These are phyloP conservation scores for Mastacembelus armatus DNA, from an alignment of 2,797 vertebrate genomes.

Conservation along the genomic window DNA sequence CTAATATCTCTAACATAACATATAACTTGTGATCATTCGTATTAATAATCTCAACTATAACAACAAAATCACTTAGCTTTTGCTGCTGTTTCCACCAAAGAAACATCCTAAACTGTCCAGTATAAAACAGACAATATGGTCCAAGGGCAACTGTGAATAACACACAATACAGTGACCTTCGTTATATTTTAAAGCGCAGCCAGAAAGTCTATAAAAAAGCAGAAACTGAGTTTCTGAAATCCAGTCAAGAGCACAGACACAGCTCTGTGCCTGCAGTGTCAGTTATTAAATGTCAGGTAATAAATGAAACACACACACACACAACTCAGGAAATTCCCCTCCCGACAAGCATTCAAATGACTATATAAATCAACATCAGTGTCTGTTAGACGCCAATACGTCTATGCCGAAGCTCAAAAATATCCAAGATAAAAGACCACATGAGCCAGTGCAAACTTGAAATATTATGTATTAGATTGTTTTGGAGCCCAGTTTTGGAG, in stretches of 20 bases:
- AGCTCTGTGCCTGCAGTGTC: constrained; percentile 35
- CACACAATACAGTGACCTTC: constrained; percentile 18
- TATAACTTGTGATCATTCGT: background rate
- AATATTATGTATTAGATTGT: constrained; percentile 8
- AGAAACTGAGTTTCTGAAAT: constrained; percentile 40
- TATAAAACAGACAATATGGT: background rate
- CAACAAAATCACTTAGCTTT: background rate
- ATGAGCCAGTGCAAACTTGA: background rate
- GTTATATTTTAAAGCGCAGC: constrained; percentile 29
- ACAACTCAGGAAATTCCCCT: constrained; percentile 63
- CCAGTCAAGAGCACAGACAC: constrained; percentile 41
- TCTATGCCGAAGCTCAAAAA: background rate
- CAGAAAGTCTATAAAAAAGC: constrained; percentile 18
- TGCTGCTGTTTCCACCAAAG: background rate
- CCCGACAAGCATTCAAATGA: constrained; percentile 60
- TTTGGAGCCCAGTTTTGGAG: constrained; percentile 8
- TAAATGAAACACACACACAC: constrained; percentile 61
- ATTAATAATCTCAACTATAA: constrained; percentile 2
- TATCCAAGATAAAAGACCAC: background rate
- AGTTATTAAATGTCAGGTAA: constrained; percentile 65
- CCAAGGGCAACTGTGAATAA: background rate
- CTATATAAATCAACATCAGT: constrained; percentile 45
- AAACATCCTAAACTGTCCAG: background rate
- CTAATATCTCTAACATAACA: background rate
- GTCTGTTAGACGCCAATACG: constrained; percentile 16